Evolutionary conservation across 2,888 invertebrate species (phyloP), one percentile per base, ranked within the genome.

Genomic region (Mystacides longicornis): DNA sequence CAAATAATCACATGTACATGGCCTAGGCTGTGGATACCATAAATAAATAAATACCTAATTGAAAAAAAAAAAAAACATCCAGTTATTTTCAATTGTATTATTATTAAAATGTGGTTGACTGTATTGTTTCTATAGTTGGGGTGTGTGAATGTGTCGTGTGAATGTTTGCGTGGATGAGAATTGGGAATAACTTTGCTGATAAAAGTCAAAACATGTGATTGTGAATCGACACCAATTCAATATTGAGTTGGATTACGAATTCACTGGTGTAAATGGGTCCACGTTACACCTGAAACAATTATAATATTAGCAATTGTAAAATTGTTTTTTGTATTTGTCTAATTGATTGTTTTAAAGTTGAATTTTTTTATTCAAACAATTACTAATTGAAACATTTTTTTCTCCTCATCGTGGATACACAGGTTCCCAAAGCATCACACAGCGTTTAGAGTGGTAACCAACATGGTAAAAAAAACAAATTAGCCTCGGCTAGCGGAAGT

Each of bases 91-190:
- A 31, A 31, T 9, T 31, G 31, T 31, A 9, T 7, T 9, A 9
- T 31, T 45, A 11, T 49, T 43, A 49, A 52, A 53, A 47, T 54
- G 48, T 51, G 53, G 53, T 53, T 37, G 16, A 19, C 18, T 14
- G n/a, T 49, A 20, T n/a, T 54, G 14, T 23, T 54, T 50, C 45
- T 63, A 64, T 60, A 64, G 64, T 64, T 69, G 68, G 68, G 69
- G 69, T 68, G 66, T 64, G 62, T 65, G 66, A 67, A 67, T 64
- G 68, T 48, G 46, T 20, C 16, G 56, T 45, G 48, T 49, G 56
- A 56, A 55, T 42, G 55, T 51, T 31, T 52, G 58, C 37, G 33
- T 52, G 63, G 57, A 64, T 65, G 58, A 47, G 45, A 52, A 47
- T 54, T 60, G 63, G 59, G 60, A 62, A 62, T 62, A 58, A 49